Base-by-base conservation (phyloP, 2,113 vertebrate genomes). In the Hemibagrus wyckioides region DNA sequence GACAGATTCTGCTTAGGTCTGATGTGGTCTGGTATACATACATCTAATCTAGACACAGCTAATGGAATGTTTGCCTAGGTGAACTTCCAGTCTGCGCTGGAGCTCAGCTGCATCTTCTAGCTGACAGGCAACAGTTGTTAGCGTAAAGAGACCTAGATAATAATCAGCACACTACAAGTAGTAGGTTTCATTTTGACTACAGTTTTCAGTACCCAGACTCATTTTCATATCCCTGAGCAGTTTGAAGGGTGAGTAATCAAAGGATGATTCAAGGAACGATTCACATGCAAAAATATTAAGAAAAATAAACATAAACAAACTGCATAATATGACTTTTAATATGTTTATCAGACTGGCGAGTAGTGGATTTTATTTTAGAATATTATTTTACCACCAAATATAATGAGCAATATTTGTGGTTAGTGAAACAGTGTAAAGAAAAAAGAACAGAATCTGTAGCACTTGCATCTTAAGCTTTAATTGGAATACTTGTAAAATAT, bases 121-220 rank as follows among this genome's bases (percentile, higher is more conserved):
- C 52, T 86, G n/a, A 39, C 39, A 75, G 77, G 14, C 28, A 54
- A 83, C 83, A 87, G 36, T 67, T 85, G 87, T 73, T 79, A 71
- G 63, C 25, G 17, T 48, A 39, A 73, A 69, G 77, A 80, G 9
- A 57, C 10, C 36, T 10, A 30, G 50, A 81, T 56, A 50, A 80
- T 57, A 44, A 71, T 9, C 63, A 57, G 36, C 86, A 76, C 57
- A 52, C 65, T 48, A 75, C n/a, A 80, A 56, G 25, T 83, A 71
- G n/a, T 71, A 80, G 73, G 52, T 83, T 83, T 87, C 80, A 71
- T 6, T 85, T 9, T 79, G 48, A 85, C 84, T 82, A 76, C 82
- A 63, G 63, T 82, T 89, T 84, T 86, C 82, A 61, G 15, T 28
- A 36, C 57, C 57, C 28, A 75, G 33, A 65, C 41, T 50, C 23